These are phyloP conservation scores for Gari tellinella DNA, from an alignment of 2,888 invertebrate genomes.

Conservation along the genomic window DNA sequence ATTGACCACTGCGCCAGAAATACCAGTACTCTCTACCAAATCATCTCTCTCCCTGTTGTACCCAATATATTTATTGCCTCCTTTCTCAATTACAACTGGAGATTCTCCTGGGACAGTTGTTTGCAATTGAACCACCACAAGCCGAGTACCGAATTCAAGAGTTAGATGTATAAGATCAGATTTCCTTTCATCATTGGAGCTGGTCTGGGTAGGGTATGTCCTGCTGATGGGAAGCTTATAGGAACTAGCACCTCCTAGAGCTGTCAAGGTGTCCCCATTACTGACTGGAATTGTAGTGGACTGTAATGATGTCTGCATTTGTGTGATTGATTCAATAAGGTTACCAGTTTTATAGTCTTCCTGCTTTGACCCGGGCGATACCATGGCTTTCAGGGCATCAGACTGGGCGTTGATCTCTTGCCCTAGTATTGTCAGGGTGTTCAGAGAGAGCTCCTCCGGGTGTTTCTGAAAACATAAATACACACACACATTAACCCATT, in stretches of 20 bases:
- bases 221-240: conserved; percentile 50
- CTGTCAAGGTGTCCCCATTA: conserved; percentile 32
- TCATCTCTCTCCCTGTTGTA: no score
- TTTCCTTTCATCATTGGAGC: conserved; percentile 42
- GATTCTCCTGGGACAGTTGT: conserved; percentile 62
- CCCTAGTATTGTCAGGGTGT: conserved; percentile 36
- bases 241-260: conserved; percentile 28
- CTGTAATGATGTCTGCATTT: conserved; percentile 64
- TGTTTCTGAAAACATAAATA: conserved; percentile 63
- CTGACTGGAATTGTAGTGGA: conserved; percentile 35
- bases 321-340: conserved; percentile 57
- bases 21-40: no score
- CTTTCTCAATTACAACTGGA: no score
- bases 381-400: conserved; percentile 38
- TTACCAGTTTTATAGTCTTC: conserved; percentile 58
- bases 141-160: conserved; percentile 48
- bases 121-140: conserved; percentile 59
- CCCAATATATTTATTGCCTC: no score
- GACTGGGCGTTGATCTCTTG: background rate
- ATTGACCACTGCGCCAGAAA: conserved; percentile 13
- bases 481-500: no score
- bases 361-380: conserved; percentile 58
- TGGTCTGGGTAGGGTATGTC: conserved; percentile 16
- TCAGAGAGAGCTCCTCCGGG: conserved; percentile 60
- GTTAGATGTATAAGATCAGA: conserved; percentile 52